These are phyloP conservation scores for Bufo bufo DNA, from an alignment of 2,113 vertebrate genomes.

Conservation along the genomic window DNA sequence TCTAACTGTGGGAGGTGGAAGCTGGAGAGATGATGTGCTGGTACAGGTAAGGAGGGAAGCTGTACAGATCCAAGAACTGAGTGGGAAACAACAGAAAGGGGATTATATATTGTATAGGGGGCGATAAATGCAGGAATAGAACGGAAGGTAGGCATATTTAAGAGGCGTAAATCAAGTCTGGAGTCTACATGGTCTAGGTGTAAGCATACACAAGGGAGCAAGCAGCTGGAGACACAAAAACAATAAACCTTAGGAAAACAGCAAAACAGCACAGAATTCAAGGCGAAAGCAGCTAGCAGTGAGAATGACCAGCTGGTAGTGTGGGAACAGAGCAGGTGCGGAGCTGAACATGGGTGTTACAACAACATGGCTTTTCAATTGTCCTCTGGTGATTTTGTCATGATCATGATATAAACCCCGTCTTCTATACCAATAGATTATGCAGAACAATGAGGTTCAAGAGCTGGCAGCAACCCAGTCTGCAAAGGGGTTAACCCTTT, in stretches of 20 bases:
- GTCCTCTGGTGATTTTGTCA: conserved; percentile 47
- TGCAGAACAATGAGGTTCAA: conserved; percentile 28
- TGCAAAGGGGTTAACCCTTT: conserved; percentile 49
- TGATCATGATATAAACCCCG: conserved; percentile 36
- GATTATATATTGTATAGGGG: neutral
- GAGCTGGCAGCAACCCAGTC: conserved; percentile 3
- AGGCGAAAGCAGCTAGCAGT: conserved; percentile 14
- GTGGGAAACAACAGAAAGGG: neutral
- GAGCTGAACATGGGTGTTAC: conserved; percentile 27
- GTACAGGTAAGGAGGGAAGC: neutral
- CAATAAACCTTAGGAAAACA: conserved; percentile 23
- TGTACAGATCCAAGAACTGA: neutral
- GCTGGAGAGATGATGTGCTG: neutral
- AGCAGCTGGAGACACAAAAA: neutral
- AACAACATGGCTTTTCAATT: conserved; percentile 50
- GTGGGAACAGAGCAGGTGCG: conserved; percentile 54
- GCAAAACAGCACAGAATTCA: neutral
- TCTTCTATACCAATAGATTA: conserved; percentile 11
- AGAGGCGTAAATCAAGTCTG: neutral
- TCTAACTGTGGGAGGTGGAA: neutral
- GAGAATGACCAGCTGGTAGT: conserved; percentile 55
- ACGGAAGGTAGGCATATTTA: neutral
- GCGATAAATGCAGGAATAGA: neutral
- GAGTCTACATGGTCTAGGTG: conserved; percentile 12
- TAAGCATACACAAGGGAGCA: conserved; percentile 10